Percentiles rank a stretch among this genome's conserved stretches.
Evolutionary conservation across 2,797 vertebrate species (phyloP).

Genomic region (Galaxias olidus): DNA sequence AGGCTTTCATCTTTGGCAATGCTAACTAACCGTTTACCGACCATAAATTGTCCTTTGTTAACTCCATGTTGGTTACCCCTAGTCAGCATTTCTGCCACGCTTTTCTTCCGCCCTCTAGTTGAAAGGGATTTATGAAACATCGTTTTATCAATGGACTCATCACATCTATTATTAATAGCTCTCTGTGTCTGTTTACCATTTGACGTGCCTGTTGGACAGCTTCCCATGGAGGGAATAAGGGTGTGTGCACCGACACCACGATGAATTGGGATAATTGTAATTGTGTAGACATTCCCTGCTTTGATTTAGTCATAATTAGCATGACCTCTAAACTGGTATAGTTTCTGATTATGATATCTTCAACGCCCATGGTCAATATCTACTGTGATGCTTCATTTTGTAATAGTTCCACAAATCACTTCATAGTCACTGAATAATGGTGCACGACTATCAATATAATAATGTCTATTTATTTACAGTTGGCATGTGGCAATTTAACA

Average conservation of each 20-base stretch:
- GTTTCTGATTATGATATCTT: too few relatives aligned
- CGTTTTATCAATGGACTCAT: conserved; percentile 23
- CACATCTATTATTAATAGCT: conserved; percentile 27
- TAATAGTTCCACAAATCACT: too few relatives aligned
- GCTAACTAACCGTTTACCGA: background rate
- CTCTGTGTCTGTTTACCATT: conserved; percentile 23
- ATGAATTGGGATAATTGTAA: background rate
- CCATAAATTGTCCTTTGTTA: background rate
- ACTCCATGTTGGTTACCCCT: too few relatives aligned
- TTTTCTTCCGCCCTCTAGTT: background rate
- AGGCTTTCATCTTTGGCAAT: background rate
- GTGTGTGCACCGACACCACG: background rate
- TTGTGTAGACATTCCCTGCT: too few relatives aligned
- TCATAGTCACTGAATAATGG: too few relatives aligned
- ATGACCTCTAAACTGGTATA: too few relatives aligned
- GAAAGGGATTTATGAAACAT: conserved; percentile 18
- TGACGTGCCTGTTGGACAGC: conserved; percentile 14
- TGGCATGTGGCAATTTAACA: conserved; percentile 20
- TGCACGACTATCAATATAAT: background rate
- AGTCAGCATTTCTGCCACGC: conserved; percentile 18
- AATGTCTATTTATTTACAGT: conserved; percentile 13
- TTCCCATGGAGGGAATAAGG: conserved; percentile 12
- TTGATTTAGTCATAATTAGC: too few relatives aligned
- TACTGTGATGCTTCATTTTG: too few relatives aligned
- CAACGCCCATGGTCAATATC: too few relatives aligned